These are phyloP conservation scores for Drosophila lowei DNA, from an alignment of 1,140 invertebrate genomes.

Conservation along the genomic window DNA sequence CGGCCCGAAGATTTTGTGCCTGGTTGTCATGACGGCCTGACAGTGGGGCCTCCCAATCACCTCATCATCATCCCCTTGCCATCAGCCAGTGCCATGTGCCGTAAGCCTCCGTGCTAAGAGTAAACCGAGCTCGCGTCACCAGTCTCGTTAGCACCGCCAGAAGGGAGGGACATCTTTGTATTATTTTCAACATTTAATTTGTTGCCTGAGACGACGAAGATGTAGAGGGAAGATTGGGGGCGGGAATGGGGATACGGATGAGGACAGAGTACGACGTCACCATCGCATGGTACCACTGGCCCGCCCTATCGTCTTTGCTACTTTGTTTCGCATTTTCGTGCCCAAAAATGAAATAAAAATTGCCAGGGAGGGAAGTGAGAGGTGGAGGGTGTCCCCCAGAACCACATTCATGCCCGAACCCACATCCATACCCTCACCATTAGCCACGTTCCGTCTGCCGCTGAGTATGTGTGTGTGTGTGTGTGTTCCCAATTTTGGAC, in stretches of 20 bases:
- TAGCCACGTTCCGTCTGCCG: conserved; percentile 1
- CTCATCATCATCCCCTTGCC: conserved; percentile 18
- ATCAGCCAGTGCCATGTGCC: conserved; percentile 39
- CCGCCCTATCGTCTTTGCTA: conserved; percentile 27
- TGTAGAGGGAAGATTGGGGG: neutral
- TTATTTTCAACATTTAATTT: conserved; percentile 82
- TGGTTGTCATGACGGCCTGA: conserved; percentile 62
- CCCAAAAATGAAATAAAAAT: conserved; percentile 67
- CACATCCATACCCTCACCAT: neutral
- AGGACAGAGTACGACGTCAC: conserved; percentile 42
- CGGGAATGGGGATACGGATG: conserved; percentile 9
- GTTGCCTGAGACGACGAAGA: conserved; percentile 71
- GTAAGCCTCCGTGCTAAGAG: conserved; percentile 62
- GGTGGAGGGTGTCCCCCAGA: neutral
- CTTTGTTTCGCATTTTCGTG: conserved; percentile 72
- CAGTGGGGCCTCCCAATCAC: conserved; percentile 2
- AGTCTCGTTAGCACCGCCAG: conserved; percentile 66
- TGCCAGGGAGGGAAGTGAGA: conserved; percentile 9
- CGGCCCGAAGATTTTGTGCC: conserved; percentile 52
- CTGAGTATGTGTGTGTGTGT: conserved; percentile 16
- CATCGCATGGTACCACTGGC: conserved; percentile 7
- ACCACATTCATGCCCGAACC: neutral
- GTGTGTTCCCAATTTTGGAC: conserved; percentile 52
- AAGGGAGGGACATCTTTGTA: conserved; percentile 75
- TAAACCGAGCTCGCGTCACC: conserved; percentile 70